These are phyloP conservation scores for Ancistrus triradiatus DNA, from an alignment of 2,113 vertebrate species.

Conservation along the genomic window DNA sequence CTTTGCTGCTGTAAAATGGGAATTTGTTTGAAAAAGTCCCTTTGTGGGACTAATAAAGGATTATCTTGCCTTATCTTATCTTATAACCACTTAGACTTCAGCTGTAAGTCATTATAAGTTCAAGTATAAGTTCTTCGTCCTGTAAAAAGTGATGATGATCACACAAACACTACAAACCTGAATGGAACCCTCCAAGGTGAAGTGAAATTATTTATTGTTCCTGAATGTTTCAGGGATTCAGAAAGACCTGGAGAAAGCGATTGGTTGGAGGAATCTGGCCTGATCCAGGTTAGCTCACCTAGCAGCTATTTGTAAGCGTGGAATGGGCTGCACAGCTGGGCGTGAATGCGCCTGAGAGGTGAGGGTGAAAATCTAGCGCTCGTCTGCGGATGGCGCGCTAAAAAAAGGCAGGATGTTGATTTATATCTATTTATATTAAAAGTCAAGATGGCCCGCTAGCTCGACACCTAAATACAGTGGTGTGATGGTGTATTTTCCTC, in stretches of 20 bases:
- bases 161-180: no score
- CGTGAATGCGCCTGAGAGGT: slow-evolving; percentile 72
- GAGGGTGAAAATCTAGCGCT: slow-evolving; percentile 69
- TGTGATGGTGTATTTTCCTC: slow-evolving; percentile 57
- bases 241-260: background rate
- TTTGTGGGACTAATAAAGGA: no score
- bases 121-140: no score
- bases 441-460: slow-evolving; percentile 67
- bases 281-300: slow-evolving; percentile 63
- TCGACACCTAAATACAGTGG: slow-evolving; percentile 69
- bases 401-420: slow-evolving; percentile 69
- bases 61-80: no score
- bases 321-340: slow-evolving; percentile 58
- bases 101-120: no score
- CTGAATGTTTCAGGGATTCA: no score
- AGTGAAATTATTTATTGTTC: no score
- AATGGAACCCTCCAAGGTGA: no score
- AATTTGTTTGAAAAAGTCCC: no score
- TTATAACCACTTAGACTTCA: no score
- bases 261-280: background rate
- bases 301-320: slow-evolving; percentile 65
- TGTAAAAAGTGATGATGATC: no score
- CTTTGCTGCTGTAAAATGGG: no score
- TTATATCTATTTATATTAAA: slow-evolving; percentile 85
- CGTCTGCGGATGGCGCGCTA: slow-evolving; percentile 69